These are phyloP conservation scores for Eretmocerus hayati DNA, from an alignment of 2,888 invertebrate species.

Conservation along the genomic window DNA sequence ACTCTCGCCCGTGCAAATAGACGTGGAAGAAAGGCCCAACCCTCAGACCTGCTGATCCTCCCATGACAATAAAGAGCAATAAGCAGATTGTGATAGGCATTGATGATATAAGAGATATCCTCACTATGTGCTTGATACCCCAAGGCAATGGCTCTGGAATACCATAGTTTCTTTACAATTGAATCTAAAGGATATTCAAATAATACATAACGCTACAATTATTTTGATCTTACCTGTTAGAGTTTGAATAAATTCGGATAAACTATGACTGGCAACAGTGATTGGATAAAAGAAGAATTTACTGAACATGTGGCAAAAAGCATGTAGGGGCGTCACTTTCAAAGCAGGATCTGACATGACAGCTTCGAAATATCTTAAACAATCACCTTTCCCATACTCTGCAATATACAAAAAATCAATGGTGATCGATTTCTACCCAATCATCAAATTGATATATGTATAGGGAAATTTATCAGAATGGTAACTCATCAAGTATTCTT, in stretches of 20 bases:
- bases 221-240: conserved; percentile 30
- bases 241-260: conserved; percentile 29
- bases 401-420: too few relatives aligned
- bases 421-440: too few relatives aligned
- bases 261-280: conserved; percentile 24
- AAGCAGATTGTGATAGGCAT: conserved; percentile 20
- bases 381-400: conserved; percentile 28
- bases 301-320: conserved; percentile 31
- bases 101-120: conserved; percentile 19
- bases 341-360: conserved; percentile 32
- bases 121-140: conserved; percentile 14
- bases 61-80: conserved; percentile 23
- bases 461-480: too few relatives aligned
- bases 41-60: conserved; percentile 29
- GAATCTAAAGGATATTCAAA: neutral
- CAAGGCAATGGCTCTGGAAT: conserved; percentile 27
- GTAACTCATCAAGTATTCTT: too few relatives aligned
- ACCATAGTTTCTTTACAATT: conserved; percentile 8
- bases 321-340: conserved; percentile 36
- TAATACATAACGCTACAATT: neutral
- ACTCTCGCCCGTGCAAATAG: conserved; percentile 13
- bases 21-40: conserved; percentile 29
- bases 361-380: conserved; percentile 34
- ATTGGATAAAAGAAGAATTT: conserved; percentile 30
- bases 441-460: too few relatives aligned